Conservation (phyloP, 2,797 vertebrate genomes). For the Urocyon cinereoargenteus region DNA sequence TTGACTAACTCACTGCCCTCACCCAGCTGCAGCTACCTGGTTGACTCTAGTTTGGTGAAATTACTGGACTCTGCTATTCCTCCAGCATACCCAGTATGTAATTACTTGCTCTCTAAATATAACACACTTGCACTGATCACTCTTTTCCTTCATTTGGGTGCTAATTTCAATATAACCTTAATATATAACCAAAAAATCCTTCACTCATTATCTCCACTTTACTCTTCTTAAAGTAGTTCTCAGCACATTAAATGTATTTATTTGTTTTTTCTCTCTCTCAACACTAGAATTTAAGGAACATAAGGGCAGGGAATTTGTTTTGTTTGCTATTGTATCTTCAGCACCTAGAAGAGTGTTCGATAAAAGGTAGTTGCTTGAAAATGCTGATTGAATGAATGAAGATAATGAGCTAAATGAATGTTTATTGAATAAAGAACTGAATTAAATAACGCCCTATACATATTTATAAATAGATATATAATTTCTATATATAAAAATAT, state of each 20-base stretch:
- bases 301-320: not conserved
- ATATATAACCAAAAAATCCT: not conserved
- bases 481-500: not conserved
- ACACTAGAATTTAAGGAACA: not conserved
- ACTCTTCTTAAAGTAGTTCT: not conserved
- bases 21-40: fast-evolving
- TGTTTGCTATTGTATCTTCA: not conserved
- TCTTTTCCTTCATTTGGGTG: not conserved
- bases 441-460: not conserved
- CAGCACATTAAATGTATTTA: not conserved
- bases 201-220: not conserved
- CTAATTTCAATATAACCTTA: not conserved
- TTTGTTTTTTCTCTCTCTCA: not conserved
- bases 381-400: not conserved
- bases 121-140: not conserved
- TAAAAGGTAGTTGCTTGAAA: not conserved
- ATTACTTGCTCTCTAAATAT: not conserved
- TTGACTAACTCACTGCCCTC: too few relatives aligned
- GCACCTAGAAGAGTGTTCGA: not conserved
- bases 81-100: fast-evolving
- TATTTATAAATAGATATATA: not conserved
- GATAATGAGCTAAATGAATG: not conserved
- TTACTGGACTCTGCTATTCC: not conserved
- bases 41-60: not conserved
- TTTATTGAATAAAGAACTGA: not conserved